Percentiles rank a stretch among this genome's conserved stretches.
Evolutionary conservation across 2,113 vertebrate species (phyloP).

Genomic region (Corapipo altera): DNA sequence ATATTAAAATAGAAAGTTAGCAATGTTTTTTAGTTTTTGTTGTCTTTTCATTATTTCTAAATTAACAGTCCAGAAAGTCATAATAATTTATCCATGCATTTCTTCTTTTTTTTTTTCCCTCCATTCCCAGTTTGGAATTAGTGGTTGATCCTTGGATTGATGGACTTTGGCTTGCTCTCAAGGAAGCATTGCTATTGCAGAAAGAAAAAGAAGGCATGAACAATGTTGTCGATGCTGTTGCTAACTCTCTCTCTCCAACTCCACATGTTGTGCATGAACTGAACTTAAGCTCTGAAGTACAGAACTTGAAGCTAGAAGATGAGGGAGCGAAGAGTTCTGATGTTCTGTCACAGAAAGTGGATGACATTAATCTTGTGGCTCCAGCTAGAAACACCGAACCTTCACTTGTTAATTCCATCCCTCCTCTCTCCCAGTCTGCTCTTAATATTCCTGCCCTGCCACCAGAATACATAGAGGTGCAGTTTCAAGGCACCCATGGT

Average conservation of each 20-base stretch:
- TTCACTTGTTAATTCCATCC: slow-evolving; percentile 79
- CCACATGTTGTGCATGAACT: not conserved
- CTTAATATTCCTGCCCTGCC: slow-evolving; percentile 87
- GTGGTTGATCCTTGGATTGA: slow-evolving; percentile 95
- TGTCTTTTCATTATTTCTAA: not conserved
- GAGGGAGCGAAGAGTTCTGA: not conserved
- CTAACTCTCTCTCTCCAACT: not conserved
- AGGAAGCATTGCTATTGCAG: slow-evolving; percentile 64
- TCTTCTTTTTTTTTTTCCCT: not conserved
- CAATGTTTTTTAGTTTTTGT: not conserved
- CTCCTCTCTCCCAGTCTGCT: slow-evolving; percentile 78
- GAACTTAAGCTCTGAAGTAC: slow-evolving; percentile 63
- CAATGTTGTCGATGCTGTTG: not conserved
- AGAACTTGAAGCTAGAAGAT: slow-evolving; percentile 76
- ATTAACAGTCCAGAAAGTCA: not conserved
- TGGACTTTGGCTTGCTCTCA: slow-evolving; percentile 89
- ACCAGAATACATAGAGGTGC: slow-evolving; percentile 78
- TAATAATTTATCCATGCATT: not conserved
- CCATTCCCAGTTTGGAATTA: slow-evolving; percentile 82
- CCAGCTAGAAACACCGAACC: slow-evolving; percentile 5
- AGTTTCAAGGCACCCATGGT: slow-evolving; percentile 66
- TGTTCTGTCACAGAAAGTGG: not conserved
- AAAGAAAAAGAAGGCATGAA: slow-evolving; percentile 52
- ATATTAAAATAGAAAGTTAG: not conserved
- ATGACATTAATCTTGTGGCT: not conserved